These are phyloP conservation scores for Penaeus vannamei DNA, from an alignment of 1,140 invertebrate species.

Conservation along the genomic window DNA sequence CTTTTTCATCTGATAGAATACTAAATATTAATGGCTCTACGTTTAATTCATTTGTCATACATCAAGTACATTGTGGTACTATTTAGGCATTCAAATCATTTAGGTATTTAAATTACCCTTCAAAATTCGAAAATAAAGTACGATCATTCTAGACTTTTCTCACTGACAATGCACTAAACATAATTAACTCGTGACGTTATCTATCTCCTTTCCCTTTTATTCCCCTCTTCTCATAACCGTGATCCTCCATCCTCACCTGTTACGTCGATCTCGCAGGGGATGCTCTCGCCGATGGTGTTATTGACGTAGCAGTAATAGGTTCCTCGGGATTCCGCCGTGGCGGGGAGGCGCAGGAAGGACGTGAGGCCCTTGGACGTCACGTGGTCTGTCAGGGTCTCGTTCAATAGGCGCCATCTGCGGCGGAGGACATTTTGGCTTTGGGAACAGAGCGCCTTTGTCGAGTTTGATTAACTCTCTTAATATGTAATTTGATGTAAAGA, in stretches of 20 bases:
- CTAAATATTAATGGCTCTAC: no score
- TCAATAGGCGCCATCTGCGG: constrained; percentile 82
- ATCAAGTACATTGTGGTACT: no score
- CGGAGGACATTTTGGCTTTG: neutral
- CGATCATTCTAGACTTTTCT: no score
- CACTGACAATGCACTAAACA: no score
- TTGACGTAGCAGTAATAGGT: constrained; percentile 88
- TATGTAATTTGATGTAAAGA: neutral
- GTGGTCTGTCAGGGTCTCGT: constrained; percentile 81
- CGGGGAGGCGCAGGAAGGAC: constrained; percentile 66
- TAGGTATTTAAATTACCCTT: no score
- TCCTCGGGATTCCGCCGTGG: constrained; percentile 78
- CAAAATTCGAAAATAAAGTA: no score
- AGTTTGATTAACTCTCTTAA: neutral
- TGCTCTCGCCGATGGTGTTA: constrained; percentile 83
- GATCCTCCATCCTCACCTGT: constrained; percentile 76
- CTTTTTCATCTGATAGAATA: no score
- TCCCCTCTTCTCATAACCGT: neutral
- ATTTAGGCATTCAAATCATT: no score
- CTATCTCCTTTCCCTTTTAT: neutral
- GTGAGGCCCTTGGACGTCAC: constrained; percentile 69
- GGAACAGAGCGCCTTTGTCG: neutral
- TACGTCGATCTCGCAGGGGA: constrained; percentile 85
- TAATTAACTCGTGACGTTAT: neutral
- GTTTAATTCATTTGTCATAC: no score